A percentile compares a stretch with the other conserved stretches of the same genome.
phyloP scores from a whole-genome alignment of 2,113 vertebrate species.

The Bolborhynchus lineola region DNA sequence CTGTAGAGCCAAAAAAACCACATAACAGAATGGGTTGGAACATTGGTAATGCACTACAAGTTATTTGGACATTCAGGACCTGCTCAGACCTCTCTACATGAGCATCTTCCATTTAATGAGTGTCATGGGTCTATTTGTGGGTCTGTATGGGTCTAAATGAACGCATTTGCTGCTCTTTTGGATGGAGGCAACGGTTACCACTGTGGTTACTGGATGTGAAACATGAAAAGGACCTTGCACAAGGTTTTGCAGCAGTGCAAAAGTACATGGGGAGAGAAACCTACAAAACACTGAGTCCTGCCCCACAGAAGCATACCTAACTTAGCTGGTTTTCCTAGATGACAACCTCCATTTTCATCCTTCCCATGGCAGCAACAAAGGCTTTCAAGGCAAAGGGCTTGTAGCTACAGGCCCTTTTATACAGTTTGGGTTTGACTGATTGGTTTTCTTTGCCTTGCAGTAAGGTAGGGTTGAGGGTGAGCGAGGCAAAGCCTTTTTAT shows the following conservation, averaged over 20 bases:
- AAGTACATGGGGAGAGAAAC: background rate
- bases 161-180: background rate
- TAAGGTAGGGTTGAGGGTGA: background rate
- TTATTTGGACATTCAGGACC: background rate
- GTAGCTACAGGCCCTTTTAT: background rate
- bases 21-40: background rate
- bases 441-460: background rate
- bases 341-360: background rate
- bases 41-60: background rate
- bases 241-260: background rate
- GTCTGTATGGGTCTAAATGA: background rate
- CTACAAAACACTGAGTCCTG: background rate
- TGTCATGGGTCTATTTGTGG: background rate
- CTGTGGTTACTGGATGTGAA: background rate
- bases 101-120: background rate
- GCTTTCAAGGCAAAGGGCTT: background rate
- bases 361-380: background rate
- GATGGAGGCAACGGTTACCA: background rate
- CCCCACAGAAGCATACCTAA: background rate
- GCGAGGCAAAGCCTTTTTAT: background rate
- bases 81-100: background rate
- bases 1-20: accelerated
- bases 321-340: background rate
- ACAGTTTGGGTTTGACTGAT: background rate
- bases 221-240: background rate